These are phyloP conservation scores for Erithacus rubecula DNA, from an alignment of 2,797 vertebrate species.

Conservation along the genomic window DNA sequence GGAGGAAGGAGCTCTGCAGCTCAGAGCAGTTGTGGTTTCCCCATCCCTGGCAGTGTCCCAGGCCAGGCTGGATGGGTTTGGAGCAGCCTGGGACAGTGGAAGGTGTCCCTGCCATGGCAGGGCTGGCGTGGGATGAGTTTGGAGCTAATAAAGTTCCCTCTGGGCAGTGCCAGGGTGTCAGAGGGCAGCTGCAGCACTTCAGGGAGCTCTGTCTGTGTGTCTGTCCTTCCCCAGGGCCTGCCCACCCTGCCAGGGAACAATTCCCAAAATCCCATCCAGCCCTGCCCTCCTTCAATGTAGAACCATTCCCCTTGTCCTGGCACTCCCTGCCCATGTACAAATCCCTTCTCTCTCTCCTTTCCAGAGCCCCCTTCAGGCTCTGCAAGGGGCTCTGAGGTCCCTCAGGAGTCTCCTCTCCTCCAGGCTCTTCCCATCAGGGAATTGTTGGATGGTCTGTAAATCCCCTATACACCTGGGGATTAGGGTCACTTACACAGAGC, in stretches of 20 bases:
- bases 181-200: too few species aligned
- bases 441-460: neutral
- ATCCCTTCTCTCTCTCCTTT: neutral
- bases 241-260: neutral
- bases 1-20: too few species aligned
- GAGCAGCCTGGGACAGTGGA: too few species aligned
- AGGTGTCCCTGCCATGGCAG: too few species aligned
- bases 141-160: too few species aligned
- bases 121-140: too few species aligned
- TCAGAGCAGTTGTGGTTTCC: too few species aligned
- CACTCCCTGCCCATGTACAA: neutral
- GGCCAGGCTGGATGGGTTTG: too few species aligned
- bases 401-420: neutral
- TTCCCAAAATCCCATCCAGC: fast-evolving
- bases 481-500: fast-evolving
- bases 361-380: neutral
- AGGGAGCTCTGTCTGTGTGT: too few species aligned
- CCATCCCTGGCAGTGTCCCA: too few species aligned
- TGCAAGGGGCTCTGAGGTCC: neutral
- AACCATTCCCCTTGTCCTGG: neutral
- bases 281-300: neutral
- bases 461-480: neutral
- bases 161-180: too few species aligned
- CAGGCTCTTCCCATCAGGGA: neutral
- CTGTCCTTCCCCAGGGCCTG: too few species aligned